These are phyloP conservation scores for Teleogryllus oceanicus DNA, from an alignment of 2,888 invertebrate species.

Conservation along the genomic window DNA sequence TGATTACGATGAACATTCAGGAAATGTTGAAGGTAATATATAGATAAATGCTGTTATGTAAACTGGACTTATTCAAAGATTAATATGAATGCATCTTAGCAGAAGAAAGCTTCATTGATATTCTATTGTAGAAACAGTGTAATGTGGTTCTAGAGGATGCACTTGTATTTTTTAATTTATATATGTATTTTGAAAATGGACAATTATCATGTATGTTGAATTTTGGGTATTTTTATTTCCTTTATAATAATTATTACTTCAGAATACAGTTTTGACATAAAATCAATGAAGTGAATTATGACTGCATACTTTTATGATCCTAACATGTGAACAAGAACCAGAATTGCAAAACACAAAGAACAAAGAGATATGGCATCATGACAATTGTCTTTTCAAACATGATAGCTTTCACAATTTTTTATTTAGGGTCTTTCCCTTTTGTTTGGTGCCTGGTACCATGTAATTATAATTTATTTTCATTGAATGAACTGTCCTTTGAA, in stretches of 20 bases:
- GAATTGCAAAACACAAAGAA: not conserved
- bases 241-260: too few species aligned
- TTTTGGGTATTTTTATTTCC: too few species aligned
- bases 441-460: too few species aligned
- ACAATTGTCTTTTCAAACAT: too few species aligned
- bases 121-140: not conserved
- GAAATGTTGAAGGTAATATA: conserved; percentile 2
- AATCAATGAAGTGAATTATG: too few species aligned
- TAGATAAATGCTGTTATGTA: not conserved
- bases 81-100: not conserved
- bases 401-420: too few species aligned
- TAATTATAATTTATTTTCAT: too few species aligned
- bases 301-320: not conserved
- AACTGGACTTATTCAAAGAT: not conserved
- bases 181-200: conserved; percentile 18
- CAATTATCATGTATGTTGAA: conserved; percentile 19
- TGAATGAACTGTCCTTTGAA: too few species aligned
- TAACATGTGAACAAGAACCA: not conserved
- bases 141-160: not conserved
- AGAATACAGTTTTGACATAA: too few species aligned
- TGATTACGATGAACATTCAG: not conserved
- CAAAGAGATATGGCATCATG: not conserved
- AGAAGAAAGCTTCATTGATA: not conserved
- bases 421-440: too few species aligned
- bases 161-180: conserved; percentile 2